These are phyloP conservation scores for Montipora foliosa DNA, from an alignment of 64 coral and sea anemone species.

Conservation along the genomic window DNA sequence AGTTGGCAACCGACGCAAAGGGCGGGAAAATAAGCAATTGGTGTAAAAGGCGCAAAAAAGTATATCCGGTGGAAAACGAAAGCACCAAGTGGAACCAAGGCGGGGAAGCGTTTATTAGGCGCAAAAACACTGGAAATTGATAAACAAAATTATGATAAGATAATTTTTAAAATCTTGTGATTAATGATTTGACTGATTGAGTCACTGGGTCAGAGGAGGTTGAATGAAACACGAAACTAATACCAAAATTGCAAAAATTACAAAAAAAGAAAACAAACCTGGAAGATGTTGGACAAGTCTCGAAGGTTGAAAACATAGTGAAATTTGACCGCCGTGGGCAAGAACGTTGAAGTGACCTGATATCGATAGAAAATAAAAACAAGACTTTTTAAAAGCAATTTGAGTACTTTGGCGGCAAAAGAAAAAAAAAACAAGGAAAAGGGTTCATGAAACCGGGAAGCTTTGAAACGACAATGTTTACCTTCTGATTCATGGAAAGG, in stretches of 20 bases:
- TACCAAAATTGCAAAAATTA: neutral
- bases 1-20: neutral
- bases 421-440: no score
- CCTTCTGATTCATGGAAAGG: conserved; percentile 98
- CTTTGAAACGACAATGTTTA: neutral
- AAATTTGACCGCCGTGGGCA: conserved; percentile 98
- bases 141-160: no score
- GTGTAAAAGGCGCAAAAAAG: neutral
- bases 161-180: no score
- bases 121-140: neutral
- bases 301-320: conserved; percentile 99
- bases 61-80: neutral
- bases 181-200: no score
- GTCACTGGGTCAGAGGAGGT: neutral
- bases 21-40: neutral
- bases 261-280: conserved; percentile 52
- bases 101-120: no score
- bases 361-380: neutral
- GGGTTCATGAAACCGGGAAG: no score
- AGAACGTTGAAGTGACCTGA: conserved; percentile 86
- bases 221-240: neutral
- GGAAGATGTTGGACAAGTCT: conserved; percentile 99
- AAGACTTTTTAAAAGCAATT: no score
- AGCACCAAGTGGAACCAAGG: neutral
- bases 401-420: no score